Evolutionary conservation across 2,797 vertebrate species (phyloP), one percentile per base, ranked within the genome.

Genomic region (Carduelis carduelis): DNA sequence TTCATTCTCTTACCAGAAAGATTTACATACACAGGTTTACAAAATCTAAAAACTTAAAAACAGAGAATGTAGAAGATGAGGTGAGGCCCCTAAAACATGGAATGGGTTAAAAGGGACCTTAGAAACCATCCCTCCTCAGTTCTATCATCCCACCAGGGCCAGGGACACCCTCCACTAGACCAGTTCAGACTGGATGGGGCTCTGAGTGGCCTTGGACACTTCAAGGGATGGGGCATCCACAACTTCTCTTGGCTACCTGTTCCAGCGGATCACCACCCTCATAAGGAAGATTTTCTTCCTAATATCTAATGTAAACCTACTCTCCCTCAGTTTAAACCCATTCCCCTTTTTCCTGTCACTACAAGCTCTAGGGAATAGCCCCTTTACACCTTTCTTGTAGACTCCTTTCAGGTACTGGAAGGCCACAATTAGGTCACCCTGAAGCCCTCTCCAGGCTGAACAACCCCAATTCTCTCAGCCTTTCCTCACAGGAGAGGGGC

Each of bases 41-140:
- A 72, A 71, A 90, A 83, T 8, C 14, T 39, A 16, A 65, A 69
- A 66, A 15, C 16, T 44, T 57, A 26, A 6, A 53, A 53, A 16
- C 6, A 39, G 12, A 78, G 11, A 46, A 55, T 3, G 17, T 4
- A n/a, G 14, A 77, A 72, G 35, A 83, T 0, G 0, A 66, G 19
- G 34, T 0, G 0, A 56, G 27, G 35, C 23, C 4, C 6, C 7
- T 17, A 20, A 64, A 78, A 74, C 14, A 15, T 0, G 4, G 35
- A 63, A 34, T 22, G 21, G 43, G n/a, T 26, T 52, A 6, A 37
- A 57, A 41, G 8, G 8, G 30, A 20, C 12, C 21, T 57, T 32
- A 23, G 13, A 59, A 17, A 23, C 22, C 44, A 59, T 17, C 24
- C 32, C 9, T 22, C 9, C 26, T 30, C 56, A 41, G 21, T 27